Evolutionary conservation across 1,140 invertebrate species (phyloP), one percentile per base, ranked within the genome.

Genomic region (Philopotamus ludificatus): DNA sequence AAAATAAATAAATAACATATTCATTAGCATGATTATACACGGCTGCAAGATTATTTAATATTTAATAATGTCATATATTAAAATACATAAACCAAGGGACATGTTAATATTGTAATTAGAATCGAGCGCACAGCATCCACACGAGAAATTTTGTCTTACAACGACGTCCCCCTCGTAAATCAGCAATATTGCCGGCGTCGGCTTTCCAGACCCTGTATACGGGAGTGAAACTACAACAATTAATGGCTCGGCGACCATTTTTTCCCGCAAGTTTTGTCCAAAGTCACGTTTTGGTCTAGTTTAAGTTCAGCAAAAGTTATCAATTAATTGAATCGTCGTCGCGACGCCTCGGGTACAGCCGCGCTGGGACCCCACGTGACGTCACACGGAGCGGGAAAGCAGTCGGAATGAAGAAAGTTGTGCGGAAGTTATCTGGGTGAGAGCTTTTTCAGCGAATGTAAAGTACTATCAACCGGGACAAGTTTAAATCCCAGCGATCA

Each of bases 1-100:
- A 79, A 80, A 68, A 72, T 68, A 71, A 66, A 67, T 20, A 21
- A n/a, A n/a, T n/a, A n/a, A n/a, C n/a, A n/a, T n/a, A n/a, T n/a
- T n/a, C n/a, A n/a, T n/a, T n/a, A n/a, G n/a, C n/a, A n/a, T n/a
- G n/a, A n/a, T n/a, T n/a, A n/a, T n/a, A n/a, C n/a, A n/a, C n/a
- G n/a, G n/a, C n/a, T n/a, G n/a, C n/a, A n/a, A n/a, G n/a, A n/a
- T n/a, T n/a, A n/a, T n/a, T n/a, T n/a, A n/a, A n/a, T n/a, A n/a
- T n/a, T n/a, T n/a, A n/a, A n/a, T n/a, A n/a, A n/a, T n/a, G n/a
- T n/a, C n/a, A n/a, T n/a, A n/a, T n/a, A n/a, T n/a, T n/a, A n/a
- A n/a, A n/a, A n/a, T n/a, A n/a, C n/a, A n/a, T n/a, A n/a, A n/a
- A n/a, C n/a, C n/a, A n/a, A n/a, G n/a, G n/a, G n/a, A n/a, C n/a